A percentile compares a stretch with the other conserved stretches of the same genome.
Conservation (phyloP, 2,797 vertebrate genomes). For the Tragelaphus eurycerus region DNA sequence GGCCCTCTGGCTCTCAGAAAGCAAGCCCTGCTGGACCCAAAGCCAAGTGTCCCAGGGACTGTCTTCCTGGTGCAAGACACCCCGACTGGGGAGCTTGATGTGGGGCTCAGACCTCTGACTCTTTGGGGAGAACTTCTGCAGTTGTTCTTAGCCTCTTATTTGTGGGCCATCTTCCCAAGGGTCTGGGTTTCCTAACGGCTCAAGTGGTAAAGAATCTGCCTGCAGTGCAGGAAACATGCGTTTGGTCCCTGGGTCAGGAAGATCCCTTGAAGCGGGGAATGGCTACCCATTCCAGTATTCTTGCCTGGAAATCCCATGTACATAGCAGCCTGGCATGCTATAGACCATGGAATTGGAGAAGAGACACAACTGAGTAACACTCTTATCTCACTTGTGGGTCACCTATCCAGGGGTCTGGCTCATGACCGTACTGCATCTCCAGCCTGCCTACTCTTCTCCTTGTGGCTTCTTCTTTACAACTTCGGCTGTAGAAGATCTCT, state of each 20-base stretch:
- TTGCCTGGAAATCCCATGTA: neutral
- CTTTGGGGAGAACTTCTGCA: neutral
- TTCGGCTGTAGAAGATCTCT: too few relatives aligned
- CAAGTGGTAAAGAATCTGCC: neutral
- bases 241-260: neutral
- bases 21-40: neutral
- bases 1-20: neutral
- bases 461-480: neutral
- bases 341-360: rapidly evolving
- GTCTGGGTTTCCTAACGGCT: neutral
- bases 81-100: neutral
- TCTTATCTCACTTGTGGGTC: neutral
- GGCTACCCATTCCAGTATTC: neutral
- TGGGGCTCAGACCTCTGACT: neutral
- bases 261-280: neutral
- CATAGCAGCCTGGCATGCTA: rapidly evolving
- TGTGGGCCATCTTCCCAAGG: neutral
- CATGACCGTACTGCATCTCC: neutral
- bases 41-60: neutral
- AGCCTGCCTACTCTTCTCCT: neutral
- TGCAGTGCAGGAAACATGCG: neutral
- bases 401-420: neutral
- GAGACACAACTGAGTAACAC: neutral
- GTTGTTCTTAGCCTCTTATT: too few relatives aligned
- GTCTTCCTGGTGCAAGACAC: neutral